A percentile compares a stretch with the other conserved stretches of the same genome.
phyloP scores from a whole-genome alignment of 1,140 invertebrate species.

The Drosophila kurseongensis region DNA sequence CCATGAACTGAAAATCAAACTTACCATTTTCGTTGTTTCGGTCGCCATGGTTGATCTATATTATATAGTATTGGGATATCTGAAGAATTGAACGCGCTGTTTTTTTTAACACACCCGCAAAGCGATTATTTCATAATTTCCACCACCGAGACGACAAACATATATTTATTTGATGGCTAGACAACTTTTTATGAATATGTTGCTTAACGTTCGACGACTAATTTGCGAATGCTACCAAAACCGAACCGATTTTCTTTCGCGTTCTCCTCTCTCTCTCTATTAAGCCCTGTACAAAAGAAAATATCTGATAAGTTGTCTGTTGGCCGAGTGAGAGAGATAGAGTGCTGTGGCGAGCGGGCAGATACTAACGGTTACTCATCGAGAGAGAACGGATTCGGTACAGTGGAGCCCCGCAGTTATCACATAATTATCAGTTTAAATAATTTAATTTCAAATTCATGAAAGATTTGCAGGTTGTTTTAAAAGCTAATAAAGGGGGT shows the following conservation, averaged over 20 bases:
- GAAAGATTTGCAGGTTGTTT: not conserved
- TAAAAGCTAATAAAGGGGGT: no score
- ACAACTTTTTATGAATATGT: conserved; percentile 49
- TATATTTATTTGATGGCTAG: conserved; percentile 25
- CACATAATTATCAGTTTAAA: no score
- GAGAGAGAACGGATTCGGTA: conserved; percentile 22
- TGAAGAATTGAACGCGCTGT: conserved; percentile 21
- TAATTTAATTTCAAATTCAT: not conserved
- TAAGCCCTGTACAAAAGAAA: conserved; percentile 71
- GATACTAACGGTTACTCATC: conserved; percentile 41
- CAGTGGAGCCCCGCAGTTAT: conserved; percentile 3
- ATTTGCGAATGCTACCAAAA: conserved; percentile 63
- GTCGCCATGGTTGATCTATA: conserved; percentile 55
- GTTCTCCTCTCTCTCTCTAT: conserved; percentile 54
- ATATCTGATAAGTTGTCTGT: conserved; percentile 69
- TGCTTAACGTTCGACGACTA: conserved; percentile 63
- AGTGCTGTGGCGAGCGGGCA: conserved; percentile 24
- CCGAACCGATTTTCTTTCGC: conserved; percentile 48
- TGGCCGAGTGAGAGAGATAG: conserved; percentile 55
- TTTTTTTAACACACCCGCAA: conserved; percentile 18
- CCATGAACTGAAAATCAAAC: conserved; percentile 21
- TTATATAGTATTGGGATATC: conserved; percentile 7
- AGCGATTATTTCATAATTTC: conserved; percentile 72
- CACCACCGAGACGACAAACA: conserved; percentile 34
- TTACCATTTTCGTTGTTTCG: conserved; percentile 72